These are phyloP conservation scores for Drosophila nannoptera DNA, from an alignment of 1,140 invertebrate species.

Conservation along the genomic window DNA sequence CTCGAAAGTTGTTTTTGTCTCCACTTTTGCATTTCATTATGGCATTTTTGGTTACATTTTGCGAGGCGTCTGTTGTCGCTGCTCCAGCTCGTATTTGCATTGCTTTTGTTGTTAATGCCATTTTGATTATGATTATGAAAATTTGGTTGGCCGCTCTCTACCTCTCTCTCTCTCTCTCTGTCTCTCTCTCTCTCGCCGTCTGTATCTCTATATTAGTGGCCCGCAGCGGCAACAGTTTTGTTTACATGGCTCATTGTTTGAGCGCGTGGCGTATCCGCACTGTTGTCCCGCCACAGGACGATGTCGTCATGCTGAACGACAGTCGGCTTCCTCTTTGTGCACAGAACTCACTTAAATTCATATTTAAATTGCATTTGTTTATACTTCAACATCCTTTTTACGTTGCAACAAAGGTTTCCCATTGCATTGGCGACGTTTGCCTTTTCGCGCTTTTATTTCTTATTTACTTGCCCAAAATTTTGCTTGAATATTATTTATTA, in stretches of 20 bases:
- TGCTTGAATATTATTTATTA: constrained; percentile 10
- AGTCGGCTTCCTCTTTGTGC: constrained; percentile 37
- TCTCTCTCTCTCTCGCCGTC: background rate
- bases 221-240: constrained; percentile 55
- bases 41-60: constrained; percentile 75
- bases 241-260: constrained; percentile 76
- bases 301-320: constrained; percentile 39
- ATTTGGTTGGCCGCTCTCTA: constrained; percentile 60
- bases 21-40: constrained; percentile 67
- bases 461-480: constrained; percentile 33
- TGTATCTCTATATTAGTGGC: constrained; percentile 10
- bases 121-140: constrained; percentile 77
- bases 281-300: constrained; percentile 42
- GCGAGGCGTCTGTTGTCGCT: constrained; percentile 64
- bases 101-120: constrained; percentile 76
- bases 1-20: constrained; percentile 44
- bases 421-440: constrained; percentile 39
- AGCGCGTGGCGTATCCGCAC: constrained; percentile 61
- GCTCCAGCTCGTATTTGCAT: constrained; percentile 68
- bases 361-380: constrained; percentile 73
- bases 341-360: constrained; percentile 65
- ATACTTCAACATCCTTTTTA: constrained; percentile 32
- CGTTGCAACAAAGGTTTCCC: background rate
- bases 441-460: constrained; percentile 10
- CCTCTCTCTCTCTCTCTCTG: constrained; percentile 15